Base-by-base conservation (phyloP, 1,140 invertebrate genomes). In the Ceratina japonica region DNA sequence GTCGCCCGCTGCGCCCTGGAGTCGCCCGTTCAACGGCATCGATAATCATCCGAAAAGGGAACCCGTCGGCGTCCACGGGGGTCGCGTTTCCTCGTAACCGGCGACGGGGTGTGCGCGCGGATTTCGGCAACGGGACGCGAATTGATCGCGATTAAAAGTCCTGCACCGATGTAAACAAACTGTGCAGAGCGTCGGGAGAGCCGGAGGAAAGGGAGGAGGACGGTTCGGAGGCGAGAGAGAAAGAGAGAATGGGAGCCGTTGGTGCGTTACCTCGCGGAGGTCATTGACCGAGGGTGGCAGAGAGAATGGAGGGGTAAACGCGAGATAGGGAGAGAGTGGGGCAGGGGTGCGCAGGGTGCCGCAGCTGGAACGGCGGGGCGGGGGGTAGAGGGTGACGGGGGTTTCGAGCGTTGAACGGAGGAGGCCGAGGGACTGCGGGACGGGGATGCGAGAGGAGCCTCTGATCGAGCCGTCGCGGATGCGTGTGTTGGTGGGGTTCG, bases 91-190 rank as follows among this genome's bases (percentile, higher is more conserved):
- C 63, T 18, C 16, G 15, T 7, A 31, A 27, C 22, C 20, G 24
- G 7, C 4, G 22, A 13, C 54, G 44, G 5, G 16, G 5, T 27
- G 18, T 37, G 37, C 56, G 54, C 58, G 54, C 65, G 61, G 31
- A 54, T 56, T 58, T 31, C 51, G 12, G n/a, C 63, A 68, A 69
- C 58, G 73, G 52, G 75, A 75, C 58, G 78, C 59, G 71, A 88
- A 90, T 89, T 89, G 89, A 89, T 87, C 74, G 78, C 89, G 89
- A 90, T 90, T 89, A 89, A 91, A 87, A 91, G 87, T 85, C 85
- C 81, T 74, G 88, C 82, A 86, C 81, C 87, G 90, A 91, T 90
- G 90, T 91, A 91, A 91, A 91, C 90, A 91, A 91, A 91, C 89
- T 89, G 85, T 89, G 85, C 87, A 83, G 84, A 77, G 70, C 22